Percentiles rank a stretch among this genome's conserved stretches.
Conservation (phyloP, 2,797 vertebrate genomes). For the Hypotaenidia okinawae region DNA sequence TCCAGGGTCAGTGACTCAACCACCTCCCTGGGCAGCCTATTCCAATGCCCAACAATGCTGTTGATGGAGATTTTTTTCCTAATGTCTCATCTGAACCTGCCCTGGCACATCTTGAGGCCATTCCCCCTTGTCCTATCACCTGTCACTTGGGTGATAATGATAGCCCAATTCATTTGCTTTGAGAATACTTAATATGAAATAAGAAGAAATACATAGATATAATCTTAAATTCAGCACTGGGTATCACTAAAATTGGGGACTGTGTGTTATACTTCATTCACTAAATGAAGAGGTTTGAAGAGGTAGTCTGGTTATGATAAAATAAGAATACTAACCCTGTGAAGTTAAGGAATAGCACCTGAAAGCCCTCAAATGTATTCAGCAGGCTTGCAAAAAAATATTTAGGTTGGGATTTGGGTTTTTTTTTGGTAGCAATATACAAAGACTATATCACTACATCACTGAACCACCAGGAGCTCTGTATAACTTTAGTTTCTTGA, state of each 20-base stretch:
- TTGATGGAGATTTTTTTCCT: too few species aligned
- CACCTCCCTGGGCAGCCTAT: too few species aligned
- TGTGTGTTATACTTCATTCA: constrained; percentile 5
- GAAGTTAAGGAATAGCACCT: background rate
- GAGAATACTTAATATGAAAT: constrained; percentile 26
- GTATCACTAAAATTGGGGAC: background rate
- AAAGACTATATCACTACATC: background rate
- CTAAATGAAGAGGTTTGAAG: constrained; percentile 39
- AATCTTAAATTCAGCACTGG: constrained; percentile 2
- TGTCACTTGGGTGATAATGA: background rate
- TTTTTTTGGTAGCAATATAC: background rate
- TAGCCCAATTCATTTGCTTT: background rate
- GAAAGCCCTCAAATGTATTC: background rate
- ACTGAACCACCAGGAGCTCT: background rate
- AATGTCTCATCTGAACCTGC: too few species aligned
- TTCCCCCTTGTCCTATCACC: too few species aligned
- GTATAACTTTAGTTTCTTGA: background rate
- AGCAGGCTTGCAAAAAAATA: background rate
- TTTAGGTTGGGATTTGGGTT: background rate
- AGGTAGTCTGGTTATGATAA: background rate
- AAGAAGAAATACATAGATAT: background rate
- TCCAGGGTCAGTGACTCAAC: too few species aligned
- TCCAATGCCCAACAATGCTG: too few species aligned
- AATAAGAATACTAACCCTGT: background rate
- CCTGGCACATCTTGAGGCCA: too few species aligned